phyloP scores from a whole-genome alignment of 2,797 vertebrate genomes.

The Neopelma chrysocephalum region DNA sequence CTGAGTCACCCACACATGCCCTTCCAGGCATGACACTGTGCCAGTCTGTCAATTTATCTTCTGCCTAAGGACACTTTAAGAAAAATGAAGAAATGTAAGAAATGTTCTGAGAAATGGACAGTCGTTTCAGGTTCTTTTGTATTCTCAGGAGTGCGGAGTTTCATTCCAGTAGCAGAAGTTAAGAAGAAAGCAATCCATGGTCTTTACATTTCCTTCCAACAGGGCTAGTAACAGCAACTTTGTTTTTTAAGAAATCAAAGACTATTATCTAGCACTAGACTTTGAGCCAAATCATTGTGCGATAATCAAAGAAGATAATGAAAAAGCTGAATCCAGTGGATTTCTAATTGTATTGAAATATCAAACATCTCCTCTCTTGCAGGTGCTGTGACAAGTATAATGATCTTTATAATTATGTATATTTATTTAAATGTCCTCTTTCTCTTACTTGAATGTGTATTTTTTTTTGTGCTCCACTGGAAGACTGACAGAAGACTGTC shows the following conservation, averaged over 20 bases:
- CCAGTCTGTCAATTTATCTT: not conserved
- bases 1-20: not conserved
- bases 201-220: conserved; percentile 51
- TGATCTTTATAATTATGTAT: not conserved
- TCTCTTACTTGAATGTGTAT: not conserved
- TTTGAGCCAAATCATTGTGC: not conserved
- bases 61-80: not conserved
- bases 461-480: not conserved
- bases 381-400: not conserved
- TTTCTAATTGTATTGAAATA: conserved; percentile 10
- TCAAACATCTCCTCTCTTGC: not conserved
- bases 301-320: not conserved
- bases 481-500: not conserved
- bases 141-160: not conserved
- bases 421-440: conserved; percentile 11
- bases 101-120: not conserved
- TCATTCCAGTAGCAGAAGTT: not conserved
- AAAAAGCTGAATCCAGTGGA: conserved; percentile 3
- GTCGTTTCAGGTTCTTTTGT: not conserved
- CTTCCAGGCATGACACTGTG: not conserved
- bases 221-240: not conserved
- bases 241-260: not conserved
- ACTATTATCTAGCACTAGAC: not conserved
- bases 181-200: not conserved
- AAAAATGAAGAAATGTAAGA: not conserved